Percentiles rank a stretch among this genome's conserved stretches.
These are phyloP conservation scores for Echiichthys vipera DNA, from an alignment of 2,797 vertebrate genomes.

Conservation along the genomic window DNA sequence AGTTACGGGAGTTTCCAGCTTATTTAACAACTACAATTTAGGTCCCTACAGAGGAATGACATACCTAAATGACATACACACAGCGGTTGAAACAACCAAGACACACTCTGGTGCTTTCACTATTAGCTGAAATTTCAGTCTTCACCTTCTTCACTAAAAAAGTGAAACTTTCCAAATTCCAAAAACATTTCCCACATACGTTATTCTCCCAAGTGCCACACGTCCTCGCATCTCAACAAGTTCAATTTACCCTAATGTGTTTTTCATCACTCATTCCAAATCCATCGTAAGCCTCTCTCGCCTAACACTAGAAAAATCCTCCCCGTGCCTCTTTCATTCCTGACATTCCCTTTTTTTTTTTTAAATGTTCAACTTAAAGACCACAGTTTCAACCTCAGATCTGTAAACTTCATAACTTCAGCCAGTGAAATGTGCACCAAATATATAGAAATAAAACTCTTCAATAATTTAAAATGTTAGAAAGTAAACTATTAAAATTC, in stretches of 20 bases:
- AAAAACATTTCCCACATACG: slow-evolving; percentile 35
- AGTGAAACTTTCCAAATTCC: slow-evolving; percentile 59
- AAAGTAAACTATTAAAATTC: slow-evolving; percentile 74
- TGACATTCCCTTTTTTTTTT: slow-evolving; percentile 44
- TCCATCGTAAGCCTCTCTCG: slow-evolving; percentile 19
- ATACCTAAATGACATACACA: slow-evolving; percentile 54
- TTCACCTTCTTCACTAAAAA: slow-evolving; percentile 56
- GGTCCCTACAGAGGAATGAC: slow-evolving; percentile 45
- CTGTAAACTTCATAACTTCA: slow-evolving; percentile 85
- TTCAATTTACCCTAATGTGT: neutral
- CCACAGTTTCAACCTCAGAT: slow-evolving; percentile 63
- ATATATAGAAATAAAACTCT: slow-evolving; percentile 80
- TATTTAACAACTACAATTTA: slow-evolving; percentile 42
- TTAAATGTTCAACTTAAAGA: slow-evolving; percentile 50
- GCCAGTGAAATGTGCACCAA: slow-evolving; percentile 81
- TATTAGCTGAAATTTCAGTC: slow-evolving; percentile 80
- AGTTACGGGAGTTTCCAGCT: slow-evolving; percentile 44
- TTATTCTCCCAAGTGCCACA: slow-evolving; percentile 29
- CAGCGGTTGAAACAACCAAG: slow-evolving; percentile 70
- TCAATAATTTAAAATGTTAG: slow-evolving; percentile 81
- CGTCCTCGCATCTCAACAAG: slow-evolving; percentile 20
- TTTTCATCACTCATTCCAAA: slow-evolving; percentile 10
- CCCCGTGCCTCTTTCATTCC: slow-evolving; percentile 15
- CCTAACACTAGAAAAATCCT: slow-evolving; percentile 9
- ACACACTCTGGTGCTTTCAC: slow-evolving; percentile 76